Conservation (phyloP, 2,113 vertebrate species). For the Ginglymostoma cirratum region DNA sequence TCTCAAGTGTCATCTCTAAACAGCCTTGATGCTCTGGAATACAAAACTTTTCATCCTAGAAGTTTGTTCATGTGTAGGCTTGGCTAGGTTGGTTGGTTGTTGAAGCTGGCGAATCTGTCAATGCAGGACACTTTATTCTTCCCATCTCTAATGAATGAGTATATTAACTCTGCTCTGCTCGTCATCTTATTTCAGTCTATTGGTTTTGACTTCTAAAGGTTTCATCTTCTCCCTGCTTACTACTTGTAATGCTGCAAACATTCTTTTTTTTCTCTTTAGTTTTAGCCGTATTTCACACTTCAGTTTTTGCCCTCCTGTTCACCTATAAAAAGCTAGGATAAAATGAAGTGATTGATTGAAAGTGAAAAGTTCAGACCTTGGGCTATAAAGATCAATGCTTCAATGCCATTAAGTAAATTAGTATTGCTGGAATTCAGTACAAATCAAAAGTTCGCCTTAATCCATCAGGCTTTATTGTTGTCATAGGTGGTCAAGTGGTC, state of each 20-base stretch:
- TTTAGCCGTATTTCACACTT: neutral
- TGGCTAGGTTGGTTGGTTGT: neutral
- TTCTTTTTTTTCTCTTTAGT: neutral
- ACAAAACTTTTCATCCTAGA: neutral
- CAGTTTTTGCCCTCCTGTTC: neutral
- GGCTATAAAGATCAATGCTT: neutral
- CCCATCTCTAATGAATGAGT: neutral
- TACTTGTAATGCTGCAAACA: neutral
- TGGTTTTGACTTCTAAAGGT: neutral
- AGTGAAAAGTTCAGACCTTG: neutral
- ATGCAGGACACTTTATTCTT: neutral
- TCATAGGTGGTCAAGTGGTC: constrained; percentile 86
- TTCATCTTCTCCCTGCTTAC: neutral
- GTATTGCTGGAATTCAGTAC: neutral
- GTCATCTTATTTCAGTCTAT: neutral
- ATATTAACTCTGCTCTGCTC: neutral
- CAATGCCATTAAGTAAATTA: neutral
- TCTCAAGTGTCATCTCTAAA: neutral
- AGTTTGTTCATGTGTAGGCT: neutral
- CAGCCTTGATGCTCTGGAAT: neutral
- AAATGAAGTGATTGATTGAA: neutral
- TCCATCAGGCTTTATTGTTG: neutral
- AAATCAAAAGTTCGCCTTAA: neutral
- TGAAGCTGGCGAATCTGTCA: neutral
- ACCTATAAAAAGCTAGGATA: neutral